Conservation (phyloP, 2,888 invertebrate species). For the Andrena flavipes region DNA sequence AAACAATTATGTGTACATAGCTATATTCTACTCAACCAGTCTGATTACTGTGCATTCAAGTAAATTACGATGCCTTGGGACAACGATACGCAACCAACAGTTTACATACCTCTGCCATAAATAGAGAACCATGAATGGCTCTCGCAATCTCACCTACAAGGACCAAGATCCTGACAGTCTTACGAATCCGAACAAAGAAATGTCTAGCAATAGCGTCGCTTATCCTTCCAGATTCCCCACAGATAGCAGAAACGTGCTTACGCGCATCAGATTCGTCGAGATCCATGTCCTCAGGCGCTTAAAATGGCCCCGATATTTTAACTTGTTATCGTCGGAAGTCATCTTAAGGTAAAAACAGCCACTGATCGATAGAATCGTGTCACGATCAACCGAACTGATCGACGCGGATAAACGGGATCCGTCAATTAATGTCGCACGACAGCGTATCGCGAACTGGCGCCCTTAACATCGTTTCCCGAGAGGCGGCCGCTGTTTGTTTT, state of each 20-base stretch:
- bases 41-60: too few relatives aligned
- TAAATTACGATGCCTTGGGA: too few relatives aligned
- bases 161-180: too few relatives aligned
- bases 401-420: not conserved
- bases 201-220: too few relatives aligned
- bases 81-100: too few relatives aligned
- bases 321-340: not conserved
- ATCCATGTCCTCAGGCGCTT: not conserved
- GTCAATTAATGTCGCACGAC: conserved; percentile 14
- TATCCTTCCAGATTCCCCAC: not conserved
- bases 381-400: not conserved
- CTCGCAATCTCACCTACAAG: too few relatives aligned
- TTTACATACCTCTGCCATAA: too few relatives aligned
- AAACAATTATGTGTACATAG: too few relatives aligned
- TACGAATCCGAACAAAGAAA: too few relatives aligned
- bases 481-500: not conserved
- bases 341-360: not conserved
- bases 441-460: conserved; percentile 6
- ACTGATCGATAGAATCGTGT: not conserved
- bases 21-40: too few relatives aligned
- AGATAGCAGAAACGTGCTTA: not conserved
- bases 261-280: not conserved
- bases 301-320: not conserved
- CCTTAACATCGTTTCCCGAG: conserved; percentile 4
- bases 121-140: too few relatives aligned